phyloP scores from a whole-genome alignment of 35 echinoderm and acorn worm genomes.

The Stichopus chloronotus region DNA sequence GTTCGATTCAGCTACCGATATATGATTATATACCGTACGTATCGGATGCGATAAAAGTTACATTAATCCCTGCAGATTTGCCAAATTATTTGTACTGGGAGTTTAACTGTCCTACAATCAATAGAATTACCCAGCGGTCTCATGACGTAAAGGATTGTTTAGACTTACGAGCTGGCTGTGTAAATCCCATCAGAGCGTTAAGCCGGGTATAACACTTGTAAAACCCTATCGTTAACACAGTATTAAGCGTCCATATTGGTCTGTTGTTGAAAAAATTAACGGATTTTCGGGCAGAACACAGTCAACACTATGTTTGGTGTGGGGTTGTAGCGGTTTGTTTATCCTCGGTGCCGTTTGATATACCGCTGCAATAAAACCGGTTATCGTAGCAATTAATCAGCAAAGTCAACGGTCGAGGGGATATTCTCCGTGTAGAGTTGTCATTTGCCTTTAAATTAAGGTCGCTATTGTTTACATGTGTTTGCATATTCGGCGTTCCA shows the following conservation, averaged over 20 bases:
- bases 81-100: neutral
- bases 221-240: neutral
- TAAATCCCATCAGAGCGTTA: neutral
- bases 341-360: neutral
- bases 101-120: neutral
- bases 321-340: neutral
- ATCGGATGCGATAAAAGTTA: too few relatives aligned
- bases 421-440: neutral
- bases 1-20: too few relatives aligned
- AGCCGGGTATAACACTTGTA: neutral
- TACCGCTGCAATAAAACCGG: constrained; percentile 28
- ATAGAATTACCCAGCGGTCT: neutral
- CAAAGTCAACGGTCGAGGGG: neutral
- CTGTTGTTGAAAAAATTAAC: constrained; percentile 27
- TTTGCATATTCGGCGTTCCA: constrained; percentile 7
- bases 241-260: neutral
- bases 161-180: neutral
- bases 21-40: too few relatives aligned
- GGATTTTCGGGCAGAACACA: neutral
- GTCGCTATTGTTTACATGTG: constrained; percentile 8
- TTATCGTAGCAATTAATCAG: constrained; percentile 40
- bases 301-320: neutral
- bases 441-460: constrained; percentile 46
- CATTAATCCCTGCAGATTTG: neutral
- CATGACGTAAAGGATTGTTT: neutral